phyloP scores from a whole-genome alignment of 2,888 invertebrate genomes.

The Andrena flavipes region DNA sequence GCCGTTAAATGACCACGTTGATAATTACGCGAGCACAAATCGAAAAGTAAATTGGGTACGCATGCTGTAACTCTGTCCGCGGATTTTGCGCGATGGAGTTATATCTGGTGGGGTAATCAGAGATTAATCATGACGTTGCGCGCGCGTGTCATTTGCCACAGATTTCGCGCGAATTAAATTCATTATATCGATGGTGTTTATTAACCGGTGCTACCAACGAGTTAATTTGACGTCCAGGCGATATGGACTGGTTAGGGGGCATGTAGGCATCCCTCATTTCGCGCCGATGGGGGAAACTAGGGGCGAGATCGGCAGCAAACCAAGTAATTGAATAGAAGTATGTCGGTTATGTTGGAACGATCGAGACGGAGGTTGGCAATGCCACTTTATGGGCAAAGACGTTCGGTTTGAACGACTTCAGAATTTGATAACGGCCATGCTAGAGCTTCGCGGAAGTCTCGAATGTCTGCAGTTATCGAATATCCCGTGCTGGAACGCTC shows the following conservation, averaged over 20 bases:
- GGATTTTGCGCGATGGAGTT: constrained; percentile 30
- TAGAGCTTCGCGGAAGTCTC: constrained; percentile 32
- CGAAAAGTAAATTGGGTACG: constrained; percentile 36
- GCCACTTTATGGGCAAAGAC: constrained; percentile 37
- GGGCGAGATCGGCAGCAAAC: background rate
- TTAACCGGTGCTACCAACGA: constrained; percentile 7
- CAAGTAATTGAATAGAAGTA: constrained; percentile 19
- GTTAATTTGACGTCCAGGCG: constrained; percentile 12
- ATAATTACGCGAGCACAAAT: constrained; percentile 36
- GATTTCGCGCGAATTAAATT: constrained; percentile 43
- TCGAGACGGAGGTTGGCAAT: constrained; percentile 26
- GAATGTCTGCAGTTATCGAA: constrained; percentile 52
- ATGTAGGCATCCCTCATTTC: constrained; percentile 2
- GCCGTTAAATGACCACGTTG: constrained; percentile 7
- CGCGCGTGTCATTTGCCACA: constrained; percentile 38
- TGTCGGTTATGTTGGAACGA: constrained; percentile 35
- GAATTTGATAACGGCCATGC: constrained; percentile 61
- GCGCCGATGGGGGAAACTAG: background rate
- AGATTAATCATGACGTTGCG: constrained; percentile 38
- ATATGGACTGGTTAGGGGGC: background rate
- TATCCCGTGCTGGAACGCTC: constrained; percentile 29
- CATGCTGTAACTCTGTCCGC: background rate
- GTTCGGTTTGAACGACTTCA: constrained; percentile 55
- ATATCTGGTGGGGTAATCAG: constrained; percentile 40
- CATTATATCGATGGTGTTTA: constrained; percentile 21